Conservation (phyloP, 2,797 vertebrate genomes). For the Eulemur rubriventer region DNA sequence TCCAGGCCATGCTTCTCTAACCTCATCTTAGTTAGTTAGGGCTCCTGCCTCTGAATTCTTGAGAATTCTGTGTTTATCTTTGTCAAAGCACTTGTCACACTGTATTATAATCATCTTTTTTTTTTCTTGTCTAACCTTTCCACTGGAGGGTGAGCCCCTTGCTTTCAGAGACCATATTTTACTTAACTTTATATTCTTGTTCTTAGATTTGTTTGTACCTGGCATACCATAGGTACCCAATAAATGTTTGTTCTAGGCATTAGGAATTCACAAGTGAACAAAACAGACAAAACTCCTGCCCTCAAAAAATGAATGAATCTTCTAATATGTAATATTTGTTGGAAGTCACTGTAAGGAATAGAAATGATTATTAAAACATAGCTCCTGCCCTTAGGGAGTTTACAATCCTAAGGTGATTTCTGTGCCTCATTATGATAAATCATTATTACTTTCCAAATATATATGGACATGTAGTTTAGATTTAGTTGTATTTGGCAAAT, state of each 20-base stretch:
- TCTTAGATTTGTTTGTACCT: neutral
- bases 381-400: neutral
- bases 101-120: neutral
- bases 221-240: neutral
- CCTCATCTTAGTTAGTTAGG: neutral
- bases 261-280: conserved; percentile 4
- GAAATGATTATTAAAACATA: neutral
- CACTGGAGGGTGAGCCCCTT: neutral
- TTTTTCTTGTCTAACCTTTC: neutral
- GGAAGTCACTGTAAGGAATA: neutral
- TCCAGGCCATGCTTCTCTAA: neutral
- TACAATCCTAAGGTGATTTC: neutral
- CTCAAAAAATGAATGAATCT: conserved; percentile 26
- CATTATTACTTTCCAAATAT: neutral
- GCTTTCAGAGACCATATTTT: conserved; percentile 9
- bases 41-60: neutral
- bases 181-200: neutral
- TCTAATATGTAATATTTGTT: neutral
- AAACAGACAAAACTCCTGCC: neutral
- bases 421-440: neutral
- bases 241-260: conserved; percentile 13
- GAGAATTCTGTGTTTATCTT: neutral
- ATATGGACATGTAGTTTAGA: neutral
- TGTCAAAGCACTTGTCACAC: neutral
- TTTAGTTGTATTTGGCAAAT: neutral